These are phyloP conservation scores for Cheilosia grossa DNA, from an alignment of 2,888 invertebrate genomes.

Conservation along the genomic window DNA sequence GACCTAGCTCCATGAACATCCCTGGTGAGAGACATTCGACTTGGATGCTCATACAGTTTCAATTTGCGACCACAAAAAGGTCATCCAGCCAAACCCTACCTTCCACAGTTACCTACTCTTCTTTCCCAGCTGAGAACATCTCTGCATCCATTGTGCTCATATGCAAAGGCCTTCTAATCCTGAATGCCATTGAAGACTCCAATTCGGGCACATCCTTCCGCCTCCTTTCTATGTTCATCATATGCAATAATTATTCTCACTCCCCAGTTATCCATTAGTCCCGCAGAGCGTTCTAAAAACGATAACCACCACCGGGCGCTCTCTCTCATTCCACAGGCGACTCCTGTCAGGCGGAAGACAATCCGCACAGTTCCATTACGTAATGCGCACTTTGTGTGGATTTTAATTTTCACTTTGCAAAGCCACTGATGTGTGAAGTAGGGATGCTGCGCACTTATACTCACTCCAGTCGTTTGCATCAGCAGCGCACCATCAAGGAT, in stretches of 20 bases:
- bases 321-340: constrained; percentile 28
- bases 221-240: constrained; percentile 58
- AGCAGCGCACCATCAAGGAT: constrained; percentile 28
- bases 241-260: constrained; percentile 66
- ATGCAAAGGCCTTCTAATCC: constrained; percentile 44
- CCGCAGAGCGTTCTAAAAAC: constrained; percentile 29
- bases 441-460: constrained; percentile 45
- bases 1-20: no score
- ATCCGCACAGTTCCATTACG: constrained; percentile 67
- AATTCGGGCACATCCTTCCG: constrained; percentile 70
- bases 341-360: constrained; percentile 69
- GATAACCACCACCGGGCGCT: constrained; percentile 5
- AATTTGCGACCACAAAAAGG: no score
- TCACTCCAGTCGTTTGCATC: constrained; percentile 12
- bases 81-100: no score
- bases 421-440: constrained; percentile 74
- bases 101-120: no score
- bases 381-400: constrained; percentile 74
- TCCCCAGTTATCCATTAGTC: constrained; percentile 60
- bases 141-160: neutral
- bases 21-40: no score
- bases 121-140: neutral
- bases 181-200: constrained; percentile 65
- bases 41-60: no score
- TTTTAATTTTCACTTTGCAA: constrained; percentile 71